A percentile compares a stretch with the other conserved stretches of the same genome.
Evolutionary conservation across 2,888 invertebrate genomes (phyloP).

Genomic region (Alcis repandata): DNA sequence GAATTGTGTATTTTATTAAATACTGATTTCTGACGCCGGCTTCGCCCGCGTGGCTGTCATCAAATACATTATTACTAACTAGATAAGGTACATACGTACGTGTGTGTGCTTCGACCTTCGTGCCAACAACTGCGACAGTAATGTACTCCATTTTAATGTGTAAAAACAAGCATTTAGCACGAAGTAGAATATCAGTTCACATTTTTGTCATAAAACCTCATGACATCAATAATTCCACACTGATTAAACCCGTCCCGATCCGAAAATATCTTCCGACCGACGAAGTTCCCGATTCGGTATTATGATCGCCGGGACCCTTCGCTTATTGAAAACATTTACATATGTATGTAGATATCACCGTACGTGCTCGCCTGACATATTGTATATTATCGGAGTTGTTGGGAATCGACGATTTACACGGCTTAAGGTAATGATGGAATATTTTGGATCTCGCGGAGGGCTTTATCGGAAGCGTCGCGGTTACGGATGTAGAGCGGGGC

Average conservation of each 20-base stretch:
- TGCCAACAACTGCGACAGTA: no score
- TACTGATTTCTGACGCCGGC: no score
- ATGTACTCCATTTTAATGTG: no score
- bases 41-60: no score
- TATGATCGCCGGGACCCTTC: conserved; percentile 53
- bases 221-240: conserved; percentile 23
- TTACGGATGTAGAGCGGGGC: conserved; percentile 54
- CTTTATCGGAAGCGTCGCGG: conserved; percentile 57
- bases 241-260: conserved; percentile 28
- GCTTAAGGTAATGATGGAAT: conserved; percentile 73
- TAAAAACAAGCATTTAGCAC: not conserved
- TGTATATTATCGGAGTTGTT: conserved; percentile 69
- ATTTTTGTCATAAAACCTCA: conserved; percentile 14
- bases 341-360: conserved; percentile 69
- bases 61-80: no score
- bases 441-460: conserved; percentile 61
- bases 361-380: conserved; percentile 63
- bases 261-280: conserved; percentile 26
- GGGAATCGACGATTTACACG: conserved; percentile 70
- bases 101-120: no score
- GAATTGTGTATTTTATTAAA: no score
- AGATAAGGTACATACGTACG: no score
- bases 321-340: conserved; percentile 83
- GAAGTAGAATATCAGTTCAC: not conserved
- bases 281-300: conserved; percentile 43